These are phyloP conservation scores for Dermatemys mawii DNA, from an alignment of 2,113 vertebrate species.

Conservation along the genomic window DNA sequence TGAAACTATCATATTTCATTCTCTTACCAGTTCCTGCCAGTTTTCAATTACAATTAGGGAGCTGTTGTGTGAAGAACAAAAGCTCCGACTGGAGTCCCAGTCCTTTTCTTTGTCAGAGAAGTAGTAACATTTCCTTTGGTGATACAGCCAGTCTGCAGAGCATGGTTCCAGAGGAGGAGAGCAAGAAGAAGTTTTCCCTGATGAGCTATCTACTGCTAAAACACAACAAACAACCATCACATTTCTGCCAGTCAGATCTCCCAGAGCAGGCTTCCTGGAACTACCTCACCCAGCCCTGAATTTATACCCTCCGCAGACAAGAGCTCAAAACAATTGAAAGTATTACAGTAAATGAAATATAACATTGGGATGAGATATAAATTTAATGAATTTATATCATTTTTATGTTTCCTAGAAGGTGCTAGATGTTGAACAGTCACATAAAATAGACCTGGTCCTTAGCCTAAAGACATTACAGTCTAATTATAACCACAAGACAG, in stretches of 20 bases:
- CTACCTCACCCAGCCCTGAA: background rate
- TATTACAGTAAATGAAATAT: background rate
- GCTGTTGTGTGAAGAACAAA: background rate
- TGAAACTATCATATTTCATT: background rate
- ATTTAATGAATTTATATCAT: too few species aligned
- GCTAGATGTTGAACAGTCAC: background rate
- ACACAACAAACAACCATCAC: background rate
- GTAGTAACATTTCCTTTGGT: background rate
- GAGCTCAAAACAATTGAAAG: background rate
- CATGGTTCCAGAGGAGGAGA: background rate
- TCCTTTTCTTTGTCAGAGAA: background rate
- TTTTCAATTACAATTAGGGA: background rate
- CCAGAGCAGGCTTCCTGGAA: background rate
- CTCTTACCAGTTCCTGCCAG: background rate
- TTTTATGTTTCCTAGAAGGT: background rate
- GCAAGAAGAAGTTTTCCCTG: background rate
- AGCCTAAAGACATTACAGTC: background rate
- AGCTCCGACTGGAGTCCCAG: background rate
- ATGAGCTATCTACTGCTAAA: background rate
- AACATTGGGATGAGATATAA: too few species aligned
- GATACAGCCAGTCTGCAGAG: background rate
- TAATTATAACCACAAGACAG: background rate
- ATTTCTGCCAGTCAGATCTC: background rate
- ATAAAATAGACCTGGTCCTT: background rate
- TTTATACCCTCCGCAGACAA: background rate